Conservation (phyloP, 1,140 invertebrate genomes). For the Aphaenogaster rudis region DNA sequence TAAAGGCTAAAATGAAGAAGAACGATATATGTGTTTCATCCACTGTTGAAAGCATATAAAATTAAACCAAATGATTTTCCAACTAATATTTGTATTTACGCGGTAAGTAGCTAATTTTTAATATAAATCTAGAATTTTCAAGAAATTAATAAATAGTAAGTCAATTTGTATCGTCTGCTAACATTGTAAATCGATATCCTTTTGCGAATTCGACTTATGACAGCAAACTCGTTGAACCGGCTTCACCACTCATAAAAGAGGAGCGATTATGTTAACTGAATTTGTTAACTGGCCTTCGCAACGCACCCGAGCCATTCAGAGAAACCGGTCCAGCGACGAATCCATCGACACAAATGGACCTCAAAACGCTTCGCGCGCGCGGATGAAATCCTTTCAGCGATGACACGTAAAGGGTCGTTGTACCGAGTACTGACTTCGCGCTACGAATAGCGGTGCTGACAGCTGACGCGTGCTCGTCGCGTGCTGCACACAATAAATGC, state of each 20-base stretch:
- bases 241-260: background rate
- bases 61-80: no score
- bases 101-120: background rate
- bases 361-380: slow-evolving; percentile 33
- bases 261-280: slow-evolving; percentile 16
- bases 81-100: background rate
- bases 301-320: slow-evolving; percentile 30
- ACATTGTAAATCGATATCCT: background rate
- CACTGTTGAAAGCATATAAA: background rate
- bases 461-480: slow-evolving; percentile 65
- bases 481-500: slow-evolving; percentile 60
- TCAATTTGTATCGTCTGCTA: background rate
- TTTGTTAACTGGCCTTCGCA: slow-evolving; percentile 38
- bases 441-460: slow-evolving; percentile 61
- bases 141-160: background rate
- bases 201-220: background rate
- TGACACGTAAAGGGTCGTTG: slow-evolving; percentile 61
- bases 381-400: slow-evolving; percentile 57
- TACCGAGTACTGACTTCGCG: slow-evolving; percentile 60
- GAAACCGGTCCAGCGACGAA: slow-evolving; percentile 52
- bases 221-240: background rate
- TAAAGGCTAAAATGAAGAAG: background rate
- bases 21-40: background rate
- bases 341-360: slow-evolving; percentile 40
- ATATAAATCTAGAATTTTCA: background rate